These are phyloP conservation scores for Brachyalestes nurse DNA, from an alignment of 2,797 vertebrate species.

Conservation along the genomic window DNA sequence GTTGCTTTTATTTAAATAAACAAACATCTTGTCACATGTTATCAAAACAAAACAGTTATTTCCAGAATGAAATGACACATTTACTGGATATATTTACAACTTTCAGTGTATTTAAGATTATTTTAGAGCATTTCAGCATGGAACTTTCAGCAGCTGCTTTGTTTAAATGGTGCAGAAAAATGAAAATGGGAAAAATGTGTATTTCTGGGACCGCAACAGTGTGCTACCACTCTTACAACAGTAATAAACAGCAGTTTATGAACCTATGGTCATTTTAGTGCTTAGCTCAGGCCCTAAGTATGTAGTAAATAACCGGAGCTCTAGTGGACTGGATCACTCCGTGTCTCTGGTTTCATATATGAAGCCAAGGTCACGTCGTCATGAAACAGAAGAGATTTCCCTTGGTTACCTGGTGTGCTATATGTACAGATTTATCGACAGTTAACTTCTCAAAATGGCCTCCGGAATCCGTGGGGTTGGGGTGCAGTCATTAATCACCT, in stretches of 20 bases:
- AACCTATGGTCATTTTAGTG: neutral
- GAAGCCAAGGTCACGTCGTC: constrained; percentile 13
- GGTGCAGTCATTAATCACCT: constrained; percentile 66
- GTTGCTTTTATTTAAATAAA: neutral
- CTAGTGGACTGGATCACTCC: neutral
- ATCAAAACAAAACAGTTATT: too few species aligned
- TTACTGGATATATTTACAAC: too few species aligned
- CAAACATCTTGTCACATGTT: too few species aligned
- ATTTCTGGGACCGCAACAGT: too few species aligned
- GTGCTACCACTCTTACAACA: neutral
- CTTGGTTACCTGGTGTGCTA: constrained; percentile 58
- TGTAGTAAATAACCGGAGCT: neutral
- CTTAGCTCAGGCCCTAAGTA: neutral
- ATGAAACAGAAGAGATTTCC: constrained; percentile 60
- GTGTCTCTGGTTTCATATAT: neutral
- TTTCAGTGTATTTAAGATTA: neutral
- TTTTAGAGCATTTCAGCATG: too few species aligned
- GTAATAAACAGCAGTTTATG: neutral
- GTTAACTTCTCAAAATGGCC: constrained; percentile 62
- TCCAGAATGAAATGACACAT: too few species aligned
- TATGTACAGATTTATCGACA: constrained; percentile 48
- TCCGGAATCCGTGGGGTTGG: constrained; percentile 65
- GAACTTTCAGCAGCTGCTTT: neutral
- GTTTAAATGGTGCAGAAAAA: too few species aligned
- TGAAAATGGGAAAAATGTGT: too few species aligned